Evolutionary conservation across 2,113 vertebrate species (phyloP), one percentile per base, ranked within the genome.

Genomic region (Oxyura jamaicensis): DNA sequence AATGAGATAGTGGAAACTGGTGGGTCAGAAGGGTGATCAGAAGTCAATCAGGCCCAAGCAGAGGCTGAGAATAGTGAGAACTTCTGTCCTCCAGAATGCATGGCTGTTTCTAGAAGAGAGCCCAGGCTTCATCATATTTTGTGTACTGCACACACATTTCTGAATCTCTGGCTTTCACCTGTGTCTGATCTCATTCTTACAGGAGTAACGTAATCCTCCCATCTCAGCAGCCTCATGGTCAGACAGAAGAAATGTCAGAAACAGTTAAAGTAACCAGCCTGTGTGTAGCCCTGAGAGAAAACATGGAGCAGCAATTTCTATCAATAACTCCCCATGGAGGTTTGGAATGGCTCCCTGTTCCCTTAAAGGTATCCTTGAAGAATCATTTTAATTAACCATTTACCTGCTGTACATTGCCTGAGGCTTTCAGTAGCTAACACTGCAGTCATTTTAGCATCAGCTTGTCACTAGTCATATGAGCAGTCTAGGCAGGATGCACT

Each of bases 381-480:
- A 94, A 92, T 68, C 46, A 44, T 91, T 96, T 97, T 97, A 96
- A 95, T 97, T 97, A 97, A 96, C 91, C 72, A 0, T 96, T 97
- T 97, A 94, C 90, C 88, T 94, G 59, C 89, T 94, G 91, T 75
- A 91, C 5, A 2, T 92, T 94, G 96, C 97, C 96, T 17, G 75
- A 79, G 94, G 95, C 87, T 88, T 83, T 85, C 50, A 68, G 91
- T 26, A 94, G 92, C 79, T 92, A 79, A 94, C 89, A 74, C 5
- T 84, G 94, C 79, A 95, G 91, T 79, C 65, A 66, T 80, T 96
- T 94, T 62, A 92, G 76, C 76, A 73, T 86, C 80, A 78, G 88
- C 83, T 86, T 92, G 74, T 96, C 93, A 96, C 80, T 60, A 77
- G n/a, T 86, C 83, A 92, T 76, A 77, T 0, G 3, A 91, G 88